A percentile compares a stretch with the other conserved stretches of the same genome.
Evolutionary conservation across 2,888 invertebrate species (phyloP).

Genomic region (Macrophya annulata): DNA sequence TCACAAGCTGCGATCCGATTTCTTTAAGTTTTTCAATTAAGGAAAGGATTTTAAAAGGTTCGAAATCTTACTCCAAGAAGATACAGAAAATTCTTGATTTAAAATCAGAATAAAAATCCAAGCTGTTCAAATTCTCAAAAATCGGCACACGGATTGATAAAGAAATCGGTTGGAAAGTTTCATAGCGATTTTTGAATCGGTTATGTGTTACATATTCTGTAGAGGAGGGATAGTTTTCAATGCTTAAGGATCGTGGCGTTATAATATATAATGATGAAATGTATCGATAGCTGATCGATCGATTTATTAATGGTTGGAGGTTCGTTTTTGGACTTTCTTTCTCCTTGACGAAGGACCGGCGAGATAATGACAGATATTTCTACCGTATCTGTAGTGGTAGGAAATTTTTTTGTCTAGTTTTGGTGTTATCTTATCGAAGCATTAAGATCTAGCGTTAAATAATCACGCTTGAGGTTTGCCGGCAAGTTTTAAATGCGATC

Average conservation of each 20-base stretch:
- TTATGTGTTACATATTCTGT: too few species aligned
- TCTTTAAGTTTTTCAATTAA: neutral
- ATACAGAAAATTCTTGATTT: too few species aligned
- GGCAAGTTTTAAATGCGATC: constrained; percentile 49
- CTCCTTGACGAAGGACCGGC: neutral
- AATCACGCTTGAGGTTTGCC: constrained; percentile 37
- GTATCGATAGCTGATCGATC: too few species aligned
- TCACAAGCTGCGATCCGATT: neutral
- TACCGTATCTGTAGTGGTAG: neutral
- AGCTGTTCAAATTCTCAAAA: too few species aligned
- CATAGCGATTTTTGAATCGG: too few species aligned
- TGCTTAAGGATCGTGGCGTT: too few species aligned
- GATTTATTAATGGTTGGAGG: neutral
- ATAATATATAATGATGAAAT: too few species aligned
- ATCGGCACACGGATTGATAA: too few species aligned
- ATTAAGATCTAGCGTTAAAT: constrained; percentile 8
- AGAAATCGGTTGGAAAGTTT: too few species aligned
- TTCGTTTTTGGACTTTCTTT: neutral
- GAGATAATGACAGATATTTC: neutral
- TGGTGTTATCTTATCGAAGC: constrained; percentile 31
- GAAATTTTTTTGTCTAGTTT: neutral
- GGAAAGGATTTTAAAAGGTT: neutral
- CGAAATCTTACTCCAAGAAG: neutral
- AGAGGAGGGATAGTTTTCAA: too few species aligned
- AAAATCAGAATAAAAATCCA: too few species aligned